Conservation (phyloP, 1,140 invertebrate species). For the Archivesica marissinica region DNA sequence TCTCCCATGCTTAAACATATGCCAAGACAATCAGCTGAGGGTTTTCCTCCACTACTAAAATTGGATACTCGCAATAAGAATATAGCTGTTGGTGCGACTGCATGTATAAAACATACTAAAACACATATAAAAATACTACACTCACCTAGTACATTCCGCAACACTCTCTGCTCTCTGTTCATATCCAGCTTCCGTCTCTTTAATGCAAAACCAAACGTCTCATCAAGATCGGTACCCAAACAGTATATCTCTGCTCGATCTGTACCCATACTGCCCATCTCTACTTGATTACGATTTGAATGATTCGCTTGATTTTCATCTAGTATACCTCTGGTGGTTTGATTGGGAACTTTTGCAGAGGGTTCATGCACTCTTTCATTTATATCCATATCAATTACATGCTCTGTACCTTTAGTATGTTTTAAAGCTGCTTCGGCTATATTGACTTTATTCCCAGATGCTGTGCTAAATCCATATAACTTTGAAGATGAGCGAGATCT, state of each 20-base stretch:
- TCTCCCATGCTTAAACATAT: too few species aligned
- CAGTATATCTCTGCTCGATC: background rate
- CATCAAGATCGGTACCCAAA: background rate
- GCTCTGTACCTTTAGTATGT: background rate
- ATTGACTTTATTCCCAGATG: slow-evolving; percentile 11
- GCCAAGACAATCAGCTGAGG: too few species aligned
- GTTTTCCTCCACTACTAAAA: too few species aligned
- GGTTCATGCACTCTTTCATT: too few species aligned
- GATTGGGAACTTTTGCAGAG: too few species aligned
- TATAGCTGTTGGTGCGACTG: too few species aligned
- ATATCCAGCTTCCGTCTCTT: slow-evolving; percentile 36
- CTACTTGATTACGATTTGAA: too few species aligned
- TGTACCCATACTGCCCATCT: background rate
- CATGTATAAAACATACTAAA: too few species aligned
- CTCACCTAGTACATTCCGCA: slow-evolving; percentile 4
- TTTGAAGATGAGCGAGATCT: background rate
- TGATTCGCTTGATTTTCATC: too few species aligned
- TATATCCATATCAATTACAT: background rate
- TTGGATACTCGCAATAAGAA: too few species aligned
- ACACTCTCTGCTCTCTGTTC: background rate
- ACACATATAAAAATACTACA: too few species aligned
- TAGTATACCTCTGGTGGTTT: too few species aligned
- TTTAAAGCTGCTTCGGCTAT: slow-evolving; percentile 28
- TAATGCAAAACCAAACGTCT: slow-evolving; percentile 16
- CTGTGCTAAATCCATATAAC: slow-evolving; percentile 14